Base-by-base conservation (phyloP, 1,140 invertebrate genomes). In the Pseudomyrmex concolor region DNA sequence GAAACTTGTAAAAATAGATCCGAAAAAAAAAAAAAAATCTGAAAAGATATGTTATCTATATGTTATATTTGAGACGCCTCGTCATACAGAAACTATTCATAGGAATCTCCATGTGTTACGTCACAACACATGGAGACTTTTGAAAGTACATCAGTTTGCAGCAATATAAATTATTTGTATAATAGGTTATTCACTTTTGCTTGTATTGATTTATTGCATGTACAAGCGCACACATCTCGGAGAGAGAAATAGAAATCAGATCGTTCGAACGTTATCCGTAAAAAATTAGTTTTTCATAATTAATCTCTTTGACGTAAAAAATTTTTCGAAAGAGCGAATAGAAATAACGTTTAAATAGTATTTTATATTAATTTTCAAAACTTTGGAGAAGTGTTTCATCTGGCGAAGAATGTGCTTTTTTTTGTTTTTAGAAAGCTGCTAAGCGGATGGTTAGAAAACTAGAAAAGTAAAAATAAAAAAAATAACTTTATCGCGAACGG, bases 101-200 rank as follows among this genome's bases (percentile, higher is more conserved):
- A 34, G 25, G 5, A 5, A 0, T 34, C 25, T 34, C 25, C 25
- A 34, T 34, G 5, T 34, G 34, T 34, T 34, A 34, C 34, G 7
- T 34, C 34, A 34, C 34, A 34, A 25, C 34, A 34, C 34, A 34
- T 4, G 66, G 59, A 86, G 72, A 87, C 25, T 19, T 73, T 74
- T 48, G 57, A 68, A 60, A 45, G 9, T 51, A 54, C 60, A 12
- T 17, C 45, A 17, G 17, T 66, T 13, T 4, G 62, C 2, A 25
- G 48, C 10, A 34, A 34, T 7, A 34, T 5, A 34, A 34, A 34
- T 34, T 7, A 34, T 34, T 34, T 34, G 34, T 13, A 9, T 17
- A 51, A 51, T 10, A 17, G 60, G 3, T 64, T 43, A 64, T 76
- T 48, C 17, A 54, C 12, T 13, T n/a, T 51, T 15, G 2, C 25